Evolutionary conservation across 2,888 invertebrate species (phyloP).

Genomic region (Ochlodes sylvanus): DNA sequence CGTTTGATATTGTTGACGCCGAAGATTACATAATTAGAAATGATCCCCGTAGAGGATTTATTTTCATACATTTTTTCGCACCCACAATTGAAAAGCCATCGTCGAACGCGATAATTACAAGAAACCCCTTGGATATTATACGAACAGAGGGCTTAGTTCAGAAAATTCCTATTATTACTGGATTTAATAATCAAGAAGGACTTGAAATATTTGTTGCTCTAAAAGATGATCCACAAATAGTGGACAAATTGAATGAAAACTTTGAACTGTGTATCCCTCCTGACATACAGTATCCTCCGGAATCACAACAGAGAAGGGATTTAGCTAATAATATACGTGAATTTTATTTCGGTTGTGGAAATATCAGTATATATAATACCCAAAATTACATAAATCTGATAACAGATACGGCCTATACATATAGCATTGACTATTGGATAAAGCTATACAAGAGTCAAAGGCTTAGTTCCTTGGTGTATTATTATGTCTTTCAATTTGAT

Average conservation of each 20-base stretch:
- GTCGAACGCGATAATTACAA: slow-evolving; percentile 56
- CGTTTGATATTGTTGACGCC: slow-evolving; percentile 46
- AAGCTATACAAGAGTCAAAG: slow-evolving; percentile 30
- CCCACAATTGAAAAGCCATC: slow-evolving; percentile 62
- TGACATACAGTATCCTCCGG: slow-evolving; percentile 49
- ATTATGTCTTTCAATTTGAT: slow-evolving; percentile 45
- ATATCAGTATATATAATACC: slow-evolving; percentile 40
- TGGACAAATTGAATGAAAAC: slow-evolving; percentile 37
- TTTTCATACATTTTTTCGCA: slow-evolving; percentile 53
- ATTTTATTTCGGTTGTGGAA: slow-evolving; percentile 48
- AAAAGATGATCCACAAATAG: slow-evolving; percentile 37
- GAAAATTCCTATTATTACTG: slow-evolving; percentile 64
- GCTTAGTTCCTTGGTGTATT: slow-evolving; percentile 40
- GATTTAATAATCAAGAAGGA: slow-evolving; percentile 65
- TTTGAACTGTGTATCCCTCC: slow-evolving; percentile 51
- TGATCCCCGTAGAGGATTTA: slow-evolving; percentile 41
- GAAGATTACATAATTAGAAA: slow-evolving; percentile 45
- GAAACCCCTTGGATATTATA: slow-evolving; percentile 56
- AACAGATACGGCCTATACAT: slow-evolving; percentile 45
- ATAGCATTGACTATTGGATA: slow-evolving; percentile 43
- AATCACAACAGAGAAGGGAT: slow-evolving; percentile 42
- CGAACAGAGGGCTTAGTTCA: slow-evolving; percentile 59
- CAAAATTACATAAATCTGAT: slow-evolving; percentile 40
- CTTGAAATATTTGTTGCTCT: slow-evolving; percentile 44
- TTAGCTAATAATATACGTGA: slow-evolving; percentile 48